A percentile compares a stretch with the other conserved stretches of the same genome.
phyloP scores from a whole-genome alignment of 2,797 vertebrate species.

The Microtus californicus region DNA sequence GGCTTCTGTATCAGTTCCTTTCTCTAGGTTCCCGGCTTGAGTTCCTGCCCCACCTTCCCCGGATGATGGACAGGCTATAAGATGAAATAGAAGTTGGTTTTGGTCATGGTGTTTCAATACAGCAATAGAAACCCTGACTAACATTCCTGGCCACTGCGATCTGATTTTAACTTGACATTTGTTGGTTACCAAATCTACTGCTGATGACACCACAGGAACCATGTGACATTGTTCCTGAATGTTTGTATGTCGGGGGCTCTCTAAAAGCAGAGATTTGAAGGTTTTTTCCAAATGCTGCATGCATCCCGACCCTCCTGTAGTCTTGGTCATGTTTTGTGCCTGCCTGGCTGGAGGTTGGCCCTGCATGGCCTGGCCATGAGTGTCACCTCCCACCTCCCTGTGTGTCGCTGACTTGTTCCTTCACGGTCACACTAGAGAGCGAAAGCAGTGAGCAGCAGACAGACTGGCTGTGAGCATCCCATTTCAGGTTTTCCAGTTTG shows the following conservation, averaged over 20 bases:
- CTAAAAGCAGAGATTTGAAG: neutral
- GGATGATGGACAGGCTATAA: neutral
- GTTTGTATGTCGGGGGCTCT: neutral
- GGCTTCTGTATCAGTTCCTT: neutral
- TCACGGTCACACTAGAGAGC: neutral
- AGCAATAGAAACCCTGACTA: neutral
- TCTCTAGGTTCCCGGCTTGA: neutral
- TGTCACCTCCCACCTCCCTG: rapidly evolving
- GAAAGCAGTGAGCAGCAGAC: rapidly evolving
- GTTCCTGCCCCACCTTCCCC: neutral
- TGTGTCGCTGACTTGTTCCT: rapidly evolving
- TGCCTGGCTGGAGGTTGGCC: neutral
- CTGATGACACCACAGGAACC: neutral
- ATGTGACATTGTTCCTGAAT: neutral
- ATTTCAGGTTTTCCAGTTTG: conserved; percentile 80
- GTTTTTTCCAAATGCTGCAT: neutral
- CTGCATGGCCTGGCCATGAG: neutral
- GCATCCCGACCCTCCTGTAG: neutral
- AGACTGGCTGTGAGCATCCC: conserved; percentile 37
- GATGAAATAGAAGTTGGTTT: neutral
- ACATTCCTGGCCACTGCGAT: neutral
- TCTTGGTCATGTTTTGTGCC: neutral
- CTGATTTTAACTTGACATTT: neutral
- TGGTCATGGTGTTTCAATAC: neutral
- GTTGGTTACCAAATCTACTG: neutral